These are phyloP conservation scores for Lithobates pipiens DNA, from an alignment of 2,797 vertebrate species.

Conservation along the genomic window DNA sequence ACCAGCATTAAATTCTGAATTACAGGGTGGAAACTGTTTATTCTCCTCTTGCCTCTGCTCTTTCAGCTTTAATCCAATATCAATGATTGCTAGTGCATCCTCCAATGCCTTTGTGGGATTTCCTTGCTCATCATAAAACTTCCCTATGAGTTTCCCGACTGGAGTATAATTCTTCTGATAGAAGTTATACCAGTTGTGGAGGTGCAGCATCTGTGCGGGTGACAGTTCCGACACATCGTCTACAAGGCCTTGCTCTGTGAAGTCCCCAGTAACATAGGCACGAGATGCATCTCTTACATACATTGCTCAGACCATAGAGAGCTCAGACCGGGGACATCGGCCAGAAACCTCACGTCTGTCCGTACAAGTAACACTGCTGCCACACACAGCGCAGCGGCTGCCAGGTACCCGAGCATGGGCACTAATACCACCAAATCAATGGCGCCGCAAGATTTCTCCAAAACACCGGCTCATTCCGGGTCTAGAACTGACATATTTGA, in stretches of 20 bases:
- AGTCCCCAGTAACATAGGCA: slow-evolving; percentile 91
- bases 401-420: slow-evolving; percentile 63
- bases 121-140: slow-evolving; percentile 85
- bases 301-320: slow-evolving; percentile 26
- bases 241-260: slow-evolving; percentile 80
- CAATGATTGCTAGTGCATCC: slow-evolving; percentile 74
- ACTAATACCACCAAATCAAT: not conserved
- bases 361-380: slow-evolving; percentile 68
- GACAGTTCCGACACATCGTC: slow-evolving; percentile 87
- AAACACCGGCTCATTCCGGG: too few species aligned
- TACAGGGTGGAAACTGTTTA: slow-evolving; percentile 86
- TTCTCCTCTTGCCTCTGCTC: slow-evolving; percentile 74
- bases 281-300: slow-evolving; percentile 83
- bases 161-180: slow-evolving; percentile 82
- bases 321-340: not conserved
- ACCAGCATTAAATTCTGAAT: slow-evolving; percentile 86
- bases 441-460: not conserved
- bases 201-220: slow-evolving; percentile 77
- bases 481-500: too few species aligned
- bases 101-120: slow-evolving; percentile 80
- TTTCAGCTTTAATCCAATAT: slow-evolving; percentile 77
- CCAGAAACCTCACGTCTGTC: slow-evolving; percentile 47
- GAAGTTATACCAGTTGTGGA: slow-evolving; percentile 88
- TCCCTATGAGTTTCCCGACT: slow-evolving; percentile 85
- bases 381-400: slow-evolving; percentile 57